A percentile compares a stretch with the other conserved stretches of the same genome.
phyloP scores from a whole-genome alignment of 2,888 invertebrate genomes.

The Tenthredo amoena region DNA sequence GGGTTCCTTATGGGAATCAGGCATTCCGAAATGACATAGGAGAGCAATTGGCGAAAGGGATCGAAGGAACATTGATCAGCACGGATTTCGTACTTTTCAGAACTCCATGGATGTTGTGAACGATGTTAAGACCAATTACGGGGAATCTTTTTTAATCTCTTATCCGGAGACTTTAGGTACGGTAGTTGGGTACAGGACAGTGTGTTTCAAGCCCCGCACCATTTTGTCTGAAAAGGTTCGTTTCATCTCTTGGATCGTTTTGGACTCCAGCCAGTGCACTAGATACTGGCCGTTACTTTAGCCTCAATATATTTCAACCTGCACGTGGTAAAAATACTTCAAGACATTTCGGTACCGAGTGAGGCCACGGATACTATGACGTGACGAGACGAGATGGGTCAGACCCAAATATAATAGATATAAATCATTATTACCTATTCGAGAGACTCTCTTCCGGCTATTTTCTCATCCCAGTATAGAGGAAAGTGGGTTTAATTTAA shows the following conservation, averaged over 20 bases:
- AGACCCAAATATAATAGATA: not conserved
- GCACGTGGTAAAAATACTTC: conserved; percentile 43
- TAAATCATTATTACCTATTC: not conserved
- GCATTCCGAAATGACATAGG: too few species aligned
- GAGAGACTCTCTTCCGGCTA: not conserved
- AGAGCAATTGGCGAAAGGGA: too few species aligned
- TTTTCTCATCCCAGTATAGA: not conserved
- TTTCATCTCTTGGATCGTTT: conserved; percentile 46
- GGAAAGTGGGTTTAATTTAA: conserved; percentile 15
- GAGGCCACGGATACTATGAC: not conserved
- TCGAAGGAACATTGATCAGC: too few species aligned
- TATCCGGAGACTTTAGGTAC: not conserved
- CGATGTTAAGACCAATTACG: not conserved
- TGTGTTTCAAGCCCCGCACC: not conserved
- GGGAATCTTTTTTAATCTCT: not conserved
- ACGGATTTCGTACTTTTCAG: not conserved
- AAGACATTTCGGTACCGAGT: not conserved
- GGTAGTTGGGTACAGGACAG: not conserved
- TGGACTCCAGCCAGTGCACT: conserved; percentile 45
- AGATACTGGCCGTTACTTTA: conserved; percentile 46
- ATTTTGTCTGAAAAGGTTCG: conserved; percentile 32
- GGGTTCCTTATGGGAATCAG: too few species aligned
- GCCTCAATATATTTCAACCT: conserved; percentile 22
- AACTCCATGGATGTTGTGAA: not conserved
- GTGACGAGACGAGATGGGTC: not conserved